These are phyloP conservation scores for Rousettus madagascariensis DNA, from an alignment of 2,797 vertebrate genomes.

Conservation along the genomic window DNA sequence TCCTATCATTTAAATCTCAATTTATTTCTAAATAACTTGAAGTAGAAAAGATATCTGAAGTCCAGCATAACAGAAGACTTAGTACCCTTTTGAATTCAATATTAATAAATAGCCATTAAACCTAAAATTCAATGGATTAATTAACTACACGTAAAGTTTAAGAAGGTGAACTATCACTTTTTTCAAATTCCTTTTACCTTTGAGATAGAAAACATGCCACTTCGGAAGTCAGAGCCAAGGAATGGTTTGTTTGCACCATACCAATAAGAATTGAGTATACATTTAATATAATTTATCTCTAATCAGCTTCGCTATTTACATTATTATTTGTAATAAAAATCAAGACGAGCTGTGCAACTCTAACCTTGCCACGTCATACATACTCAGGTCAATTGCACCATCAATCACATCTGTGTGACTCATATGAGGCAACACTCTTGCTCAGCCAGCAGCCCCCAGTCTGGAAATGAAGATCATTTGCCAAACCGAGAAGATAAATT, in stretches of 20 bases:
- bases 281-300: neutral
- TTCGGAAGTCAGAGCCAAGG: constrained; percentile 16
- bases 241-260: neutral
- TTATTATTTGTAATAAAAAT: neutral
- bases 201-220: neutral
- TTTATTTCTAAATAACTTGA: neutral
- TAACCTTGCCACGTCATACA: neutral
- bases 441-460: constrained; percentile 35
- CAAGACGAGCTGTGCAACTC: neutral
- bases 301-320: constrained; percentile 32
- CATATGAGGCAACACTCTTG: neutral
- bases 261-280: neutral
- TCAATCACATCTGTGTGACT: neutral
- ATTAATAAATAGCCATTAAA: constrained; percentile 37
- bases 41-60: neutral
- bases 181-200: neutral
- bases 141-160: constrained; percentile 28
- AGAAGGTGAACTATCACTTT: neutral
- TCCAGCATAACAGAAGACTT: neutral
- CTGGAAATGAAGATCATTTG: constrained; percentile 48
- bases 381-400: neutral
- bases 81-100: neutral
- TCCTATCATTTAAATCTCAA: constrained; percentile 12
- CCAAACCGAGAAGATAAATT: neutral
- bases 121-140: neutral